Percentiles rank a stretch among this genome's conserved stretches.
These are phyloP conservation scores for Aeoliscus strigatus DNA, from an alignment of 2,797 vertebrate genomes.

Conservation along the genomic window DNA sequence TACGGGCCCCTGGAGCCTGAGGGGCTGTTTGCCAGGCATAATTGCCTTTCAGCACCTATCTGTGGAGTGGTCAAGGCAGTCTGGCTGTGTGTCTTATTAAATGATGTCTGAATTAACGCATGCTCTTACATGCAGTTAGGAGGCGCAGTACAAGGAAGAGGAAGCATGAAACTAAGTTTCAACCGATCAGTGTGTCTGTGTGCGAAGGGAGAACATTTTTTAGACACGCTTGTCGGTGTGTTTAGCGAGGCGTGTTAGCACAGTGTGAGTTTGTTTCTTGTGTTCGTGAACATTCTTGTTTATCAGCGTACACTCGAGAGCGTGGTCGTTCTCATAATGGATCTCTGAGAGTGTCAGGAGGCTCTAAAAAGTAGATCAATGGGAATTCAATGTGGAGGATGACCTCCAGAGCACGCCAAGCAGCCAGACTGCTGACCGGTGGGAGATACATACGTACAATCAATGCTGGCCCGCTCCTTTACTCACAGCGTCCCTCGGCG, in stretches of 20 bases:
- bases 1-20: slow-evolving; percentile 62
- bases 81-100: slow-evolving; percentile 76
- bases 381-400: slow-evolving; percentile 68
- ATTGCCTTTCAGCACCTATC: slow-evolving; percentile 77
- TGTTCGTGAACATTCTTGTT: slow-evolving; percentile 37
- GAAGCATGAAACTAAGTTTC: slow-evolving; percentile 68
- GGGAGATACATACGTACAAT: slow-evolving; percentile 69
- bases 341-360: slow-evolving; percentile 53
- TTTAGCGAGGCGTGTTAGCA: slow-evolving; percentile 38
- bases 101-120: slow-evolving; percentile 76
- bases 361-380: slow-evolving; percentile 70
- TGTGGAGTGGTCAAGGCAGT: slow-evolving; percentile 70
- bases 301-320: slow-evolving; percentile 39
- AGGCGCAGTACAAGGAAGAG: slow-evolving; percentile 69
- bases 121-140: slow-evolving; percentile 73
- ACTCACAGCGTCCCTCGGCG: slow-evolving; percentile 24
- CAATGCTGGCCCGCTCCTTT: slow-evolving; percentile 49
- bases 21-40: slow-evolving; percentile 69
- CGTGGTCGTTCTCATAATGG: slow-evolving; percentile 61
- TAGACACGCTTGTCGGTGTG: slow-evolving; percentile 19
- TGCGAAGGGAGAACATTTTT: slow-evolving; percentile 13
- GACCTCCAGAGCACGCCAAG: slow-evolving; percentile 68
- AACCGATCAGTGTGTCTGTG: slow-evolving; percentile 68
- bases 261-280: slow-evolving; percentile 35
- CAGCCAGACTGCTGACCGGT: slow-evolving; percentile 59